Evolutionary conservation across 2,888 invertebrate genomes (phyloP), one percentile per base, ranked within the genome.

Genomic region (Clistopyga incitator): DNA sequence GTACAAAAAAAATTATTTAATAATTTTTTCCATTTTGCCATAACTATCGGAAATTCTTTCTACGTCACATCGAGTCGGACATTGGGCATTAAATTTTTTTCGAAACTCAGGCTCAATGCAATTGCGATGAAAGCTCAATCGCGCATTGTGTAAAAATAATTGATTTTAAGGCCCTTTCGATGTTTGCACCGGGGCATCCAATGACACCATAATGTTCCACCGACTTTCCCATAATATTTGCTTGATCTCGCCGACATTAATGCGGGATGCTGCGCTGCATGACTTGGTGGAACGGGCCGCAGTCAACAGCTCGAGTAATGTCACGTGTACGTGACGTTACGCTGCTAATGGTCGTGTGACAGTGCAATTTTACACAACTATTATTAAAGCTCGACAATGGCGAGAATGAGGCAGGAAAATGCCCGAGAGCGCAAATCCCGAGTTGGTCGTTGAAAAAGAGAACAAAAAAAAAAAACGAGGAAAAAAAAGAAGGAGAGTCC

Each of bases 381-480:
- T 75, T 75, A 75, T 64, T 47, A 75, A 50, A 64, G 50, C 61
- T 34, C 47, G 61, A 74, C 72, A 74, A 74, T 50, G 34, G 74
- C 64, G 64, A 20, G 45, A 20, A 78, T 47, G 70, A 64, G 38
- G 61, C 52, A 52, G 76, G 45, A 67, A 67, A 67, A 64, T 52
- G n/a, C 29, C 38, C 47, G 34, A 42, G 52, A 25, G 56, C 50
- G 38, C 38, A 18, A 64, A 78, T 34, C 38, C 42, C 67, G 70
- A 8, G 34, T 47, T 38, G 34, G 45, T 67, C 25, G 52, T 8
- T 3, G 61, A 64, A 64, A 42, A 64, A 64, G 42, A 20, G n/a
- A n/a, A n/a, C n/a, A n/a, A n/a, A n/a, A n/a, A n/a, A n/a, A n/a
- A n/a, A n/a, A n/a, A n/a, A n/a, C n/a, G n/a, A n/a, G n/a, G n/a